A percentile compares a stretch with the other conserved stretches of the same genome.
Evolutionary conservation across 1,140 invertebrate species (phyloP).

Genomic region (Sminthurides bifidus): DNA sequence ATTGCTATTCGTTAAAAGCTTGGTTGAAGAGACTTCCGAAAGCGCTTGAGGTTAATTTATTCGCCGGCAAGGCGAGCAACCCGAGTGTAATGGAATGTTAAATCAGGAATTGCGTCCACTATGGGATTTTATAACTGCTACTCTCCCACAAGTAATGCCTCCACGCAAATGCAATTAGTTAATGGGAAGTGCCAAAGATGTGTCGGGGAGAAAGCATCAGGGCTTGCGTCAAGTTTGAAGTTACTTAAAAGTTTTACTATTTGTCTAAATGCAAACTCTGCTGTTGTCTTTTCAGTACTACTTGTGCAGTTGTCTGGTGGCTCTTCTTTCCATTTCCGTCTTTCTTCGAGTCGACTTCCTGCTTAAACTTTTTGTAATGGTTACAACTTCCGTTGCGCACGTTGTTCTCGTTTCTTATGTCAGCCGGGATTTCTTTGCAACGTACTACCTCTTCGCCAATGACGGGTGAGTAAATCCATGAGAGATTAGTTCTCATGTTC

Average conservation of each 20-base stretch:
- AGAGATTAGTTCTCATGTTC: too few species aligned
- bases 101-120: too few species aligned
- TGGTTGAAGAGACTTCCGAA: too few species aligned
- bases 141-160: background rate
- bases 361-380: conserved; percentile 65
- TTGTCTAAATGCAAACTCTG: conserved; percentile 1
- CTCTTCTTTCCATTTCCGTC: conserved; percentile 62
- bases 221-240: background rate
- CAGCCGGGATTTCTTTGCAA: conserved; percentile 42
- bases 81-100: too few species aligned
- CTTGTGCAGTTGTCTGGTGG: conserved; percentile 62
- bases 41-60: too few species aligned
- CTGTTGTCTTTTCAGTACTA: conserved; percentile 51
- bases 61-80: too few species aligned
- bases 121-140: background rate
- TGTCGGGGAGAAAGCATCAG: background rate
- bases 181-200: too few species aligned
- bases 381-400: conserved; percentile 50
- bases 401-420: conserved; percentile 49
- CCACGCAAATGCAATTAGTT: too few species aligned
- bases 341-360: conserved; percentile 72
- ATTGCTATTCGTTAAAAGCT: too few species aligned
- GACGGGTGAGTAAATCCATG: conserved; percentile 49
- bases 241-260: background rate
- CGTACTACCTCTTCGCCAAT: conserved; percentile 44